phyloP scores from a whole-genome alignment of 2,888 invertebrate species.

The Cenopis cana region DNA sequence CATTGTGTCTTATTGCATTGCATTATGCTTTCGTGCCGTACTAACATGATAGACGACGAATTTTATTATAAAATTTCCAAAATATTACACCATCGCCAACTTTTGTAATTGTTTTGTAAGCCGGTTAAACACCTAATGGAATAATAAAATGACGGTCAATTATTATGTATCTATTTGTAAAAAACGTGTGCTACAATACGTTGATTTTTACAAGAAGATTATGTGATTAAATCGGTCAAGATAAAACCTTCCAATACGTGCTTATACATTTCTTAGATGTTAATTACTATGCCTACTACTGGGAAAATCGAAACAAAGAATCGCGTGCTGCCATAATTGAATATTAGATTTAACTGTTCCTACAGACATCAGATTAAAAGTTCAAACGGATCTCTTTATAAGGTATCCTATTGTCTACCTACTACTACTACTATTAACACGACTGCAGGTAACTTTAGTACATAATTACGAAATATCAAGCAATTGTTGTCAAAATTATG shows the following conservation, averaged over 20 bases:
- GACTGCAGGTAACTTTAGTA: not conserved
- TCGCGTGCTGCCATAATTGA: conserved; percentile 31
- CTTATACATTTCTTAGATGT: conserved; percentile 29
- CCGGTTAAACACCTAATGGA: too few relatives aligned
- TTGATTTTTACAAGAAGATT: not conserved
- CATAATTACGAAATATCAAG: not conserved
- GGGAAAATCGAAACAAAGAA: conserved; percentile 26
- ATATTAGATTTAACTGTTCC: conserved; percentile 25
- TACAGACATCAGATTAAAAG: conserved; percentile 12
- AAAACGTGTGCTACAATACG: too few relatives aligned
- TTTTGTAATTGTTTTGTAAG: too few relatives aligned
- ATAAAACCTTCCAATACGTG: conserved; percentile 20
- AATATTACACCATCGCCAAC: too few relatives aligned
- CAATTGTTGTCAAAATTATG: not conserved
- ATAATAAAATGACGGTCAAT: too few relatives aligned
- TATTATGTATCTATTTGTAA: too few relatives aligned
- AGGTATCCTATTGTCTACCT: conserved; percentile 9
- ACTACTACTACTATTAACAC: not conserved
- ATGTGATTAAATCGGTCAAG: conserved; percentile 4
- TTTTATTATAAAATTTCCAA: too few relatives aligned
- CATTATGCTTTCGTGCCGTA: too few relatives aligned
- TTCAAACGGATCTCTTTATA: conserved; percentile 16
- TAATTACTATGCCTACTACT: conserved; percentile 31
- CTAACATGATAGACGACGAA: too few relatives aligned
- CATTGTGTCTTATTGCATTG: too few relatives aligned